Conservation (phyloP, 2,888 invertebrate genomes). For the Oscheius sp. region DNA sequence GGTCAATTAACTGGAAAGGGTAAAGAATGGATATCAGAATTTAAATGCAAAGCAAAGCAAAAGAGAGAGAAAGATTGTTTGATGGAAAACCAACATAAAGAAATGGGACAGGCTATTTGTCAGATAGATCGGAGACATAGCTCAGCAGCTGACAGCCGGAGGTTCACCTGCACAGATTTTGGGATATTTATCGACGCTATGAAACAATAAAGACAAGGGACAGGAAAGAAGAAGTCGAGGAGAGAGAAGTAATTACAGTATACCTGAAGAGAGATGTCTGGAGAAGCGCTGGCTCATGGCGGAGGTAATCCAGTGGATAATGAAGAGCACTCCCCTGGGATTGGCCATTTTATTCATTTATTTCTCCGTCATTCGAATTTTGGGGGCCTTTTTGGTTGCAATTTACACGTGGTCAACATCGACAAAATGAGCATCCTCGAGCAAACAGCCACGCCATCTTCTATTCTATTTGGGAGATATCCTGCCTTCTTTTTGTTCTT, state of each 20-base stretch:
- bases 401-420: conserved; percentile 18
- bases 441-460: conserved; percentile 5
- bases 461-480: background rate
- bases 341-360: conserved; percentile 5
- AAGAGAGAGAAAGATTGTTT: conserved; percentile 16
- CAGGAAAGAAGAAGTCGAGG: background rate
- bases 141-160: conserved; percentile 24
- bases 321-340: conserved; percentile 16
- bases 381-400: background rate
- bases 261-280: conserved; percentile 27
- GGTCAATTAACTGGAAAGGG: background rate
- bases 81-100: conserved; percentile 2
- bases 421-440: conserved; percentile 11
- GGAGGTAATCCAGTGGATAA: conserved; percentile 22
- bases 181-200: background rate
- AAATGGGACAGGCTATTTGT: conserved; percentile 14
- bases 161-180: conserved; percentile 1
- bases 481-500: no score
- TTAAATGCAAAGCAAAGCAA: conserved; percentile 5
- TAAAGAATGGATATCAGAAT: background rate
- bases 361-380: conserved; percentile 15
- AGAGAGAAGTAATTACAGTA: background rate
- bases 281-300: conserved; percentile 25
- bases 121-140: conserved; percentile 11
- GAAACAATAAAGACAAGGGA: background rate